A percentile compares a stretch with the other conserved stretches of the same genome.
Evolutionary conservation across 2,113 vertebrate genomes (phyloP).

Genomic region (Engystomops pustulosus): DNA sequence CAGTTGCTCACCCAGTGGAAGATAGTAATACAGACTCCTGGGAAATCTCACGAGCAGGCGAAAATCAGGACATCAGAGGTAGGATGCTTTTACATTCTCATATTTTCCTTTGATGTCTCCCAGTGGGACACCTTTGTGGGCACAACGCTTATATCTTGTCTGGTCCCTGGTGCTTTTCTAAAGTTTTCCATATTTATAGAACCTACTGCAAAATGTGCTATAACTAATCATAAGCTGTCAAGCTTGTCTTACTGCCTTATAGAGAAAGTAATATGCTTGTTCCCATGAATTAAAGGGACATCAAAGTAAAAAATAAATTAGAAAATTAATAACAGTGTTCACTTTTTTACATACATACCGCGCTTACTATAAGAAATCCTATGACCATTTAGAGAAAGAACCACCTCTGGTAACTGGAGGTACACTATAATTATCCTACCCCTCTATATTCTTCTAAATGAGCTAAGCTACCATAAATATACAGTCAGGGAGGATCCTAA

Average conservation of each 20-base stretch:
- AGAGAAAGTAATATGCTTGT: background rate
- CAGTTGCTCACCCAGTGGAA: conserved; percentile 97
- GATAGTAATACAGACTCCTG: conserved; percentile 87
- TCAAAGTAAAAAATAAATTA: too few relatives aligned
- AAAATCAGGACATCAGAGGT: conserved; percentile 87
- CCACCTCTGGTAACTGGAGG: too few relatives aligned
- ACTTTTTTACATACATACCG: too few relatives aligned
- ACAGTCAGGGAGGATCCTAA: too few relatives aligned
- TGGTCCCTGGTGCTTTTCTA: background rate
- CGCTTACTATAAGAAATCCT: too few relatives aligned
- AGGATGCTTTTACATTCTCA: conserved; percentile 39
- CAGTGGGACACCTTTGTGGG: background rate
- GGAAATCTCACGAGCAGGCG: conserved; percentile 79
- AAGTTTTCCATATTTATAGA: background rate
- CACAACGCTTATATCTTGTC: background rate
- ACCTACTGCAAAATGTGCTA: background rate
- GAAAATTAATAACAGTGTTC: too few relatives aligned
- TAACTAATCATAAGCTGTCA: background rate
- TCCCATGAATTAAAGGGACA: too few relatives aligned
- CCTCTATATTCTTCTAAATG: too few relatives aligned
- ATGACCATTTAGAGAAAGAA: too few relatives aligned
- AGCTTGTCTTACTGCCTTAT: background rate
- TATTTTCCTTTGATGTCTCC: background rate
- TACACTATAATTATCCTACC: too few relatives aligned
- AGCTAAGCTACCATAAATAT: too few relatives aligned